Evolutionary conservation across 2,888 invertebrate species (phyloP).

Genomic region (Girardia tigrina): DNA sequence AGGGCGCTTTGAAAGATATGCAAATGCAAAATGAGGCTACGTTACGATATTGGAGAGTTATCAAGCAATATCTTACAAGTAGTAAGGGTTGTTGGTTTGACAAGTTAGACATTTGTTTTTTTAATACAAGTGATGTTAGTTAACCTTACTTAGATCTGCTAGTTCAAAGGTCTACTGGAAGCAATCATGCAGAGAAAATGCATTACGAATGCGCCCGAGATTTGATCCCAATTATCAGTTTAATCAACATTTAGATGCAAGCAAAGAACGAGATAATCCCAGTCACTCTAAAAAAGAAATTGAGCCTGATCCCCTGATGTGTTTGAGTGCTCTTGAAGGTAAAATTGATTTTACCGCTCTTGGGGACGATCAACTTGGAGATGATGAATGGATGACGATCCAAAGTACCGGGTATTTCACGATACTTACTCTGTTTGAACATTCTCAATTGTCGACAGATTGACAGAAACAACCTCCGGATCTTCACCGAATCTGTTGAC

Average conservation of each 20-base stretch:
- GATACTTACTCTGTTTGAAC: too few relatives aligned
- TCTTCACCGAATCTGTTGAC: too few relatives aligned
- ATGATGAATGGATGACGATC: neutral
- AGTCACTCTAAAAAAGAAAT: neutral
- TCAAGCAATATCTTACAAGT: conserved; percentile 55
- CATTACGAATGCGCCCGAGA: conserved; percentile 57
- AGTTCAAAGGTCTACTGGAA: conserved; percentile 51
- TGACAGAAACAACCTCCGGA: too few relatives aligned
- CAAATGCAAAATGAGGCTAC: conserved; percentile 51
- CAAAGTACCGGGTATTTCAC: neutral
- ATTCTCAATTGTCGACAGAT: too few relatives aligned
- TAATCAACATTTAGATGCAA: conserved; percentile 56
- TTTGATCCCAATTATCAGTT: conserved; percentile 55
- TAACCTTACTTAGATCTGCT: too few relatives aligned
- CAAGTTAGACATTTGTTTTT: neutral
- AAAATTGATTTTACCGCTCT: neutral
- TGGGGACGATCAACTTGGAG: neutral
- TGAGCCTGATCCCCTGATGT: neutral
- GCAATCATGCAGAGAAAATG: conserved; percentile 57
- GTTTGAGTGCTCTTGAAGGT: neutral
- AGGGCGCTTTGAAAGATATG: neutral
- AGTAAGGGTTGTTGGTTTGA: conserved; percentile 47
- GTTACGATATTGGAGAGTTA: conserved; percentile 55
- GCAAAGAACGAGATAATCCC: conserved; percentile 54
- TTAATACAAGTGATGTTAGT: too few relatives aligned